Conservation (phyloP, 2,113 vertebrate species). For the Pseudorasbora parva region DNA sequence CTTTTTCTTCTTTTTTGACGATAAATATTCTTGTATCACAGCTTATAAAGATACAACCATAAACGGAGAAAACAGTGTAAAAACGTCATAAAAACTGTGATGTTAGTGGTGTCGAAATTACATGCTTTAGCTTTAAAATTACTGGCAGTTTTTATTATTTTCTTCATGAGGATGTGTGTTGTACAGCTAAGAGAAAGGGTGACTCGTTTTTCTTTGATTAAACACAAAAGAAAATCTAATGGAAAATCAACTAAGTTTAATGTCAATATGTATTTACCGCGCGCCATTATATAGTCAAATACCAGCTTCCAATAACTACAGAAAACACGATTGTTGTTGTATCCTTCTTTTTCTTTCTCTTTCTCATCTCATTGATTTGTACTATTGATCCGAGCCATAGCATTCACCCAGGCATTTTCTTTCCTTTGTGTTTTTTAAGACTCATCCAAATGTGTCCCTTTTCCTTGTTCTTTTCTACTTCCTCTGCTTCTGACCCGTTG, state of each 20-base stretch:
- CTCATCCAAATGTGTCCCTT: constrained; percentile 23
- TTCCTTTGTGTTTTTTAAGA: constrained; percentile 5
- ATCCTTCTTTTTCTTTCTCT: not conserved
- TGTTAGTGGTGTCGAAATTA: not conserved
- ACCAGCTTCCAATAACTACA: not conserved
- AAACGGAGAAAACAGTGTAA: not conserved
- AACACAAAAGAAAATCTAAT: not conserved
- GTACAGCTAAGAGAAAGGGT: not conserved
- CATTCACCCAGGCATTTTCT: constrained; percentile 9
- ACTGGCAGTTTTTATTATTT: not conserved
- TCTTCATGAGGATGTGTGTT: not conserved
- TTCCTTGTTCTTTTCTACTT: constrained; percentile 30
- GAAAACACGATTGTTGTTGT: constrained; percentile 4
- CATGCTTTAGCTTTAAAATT: not conserved
- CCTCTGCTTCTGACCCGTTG: constrained; percentile 34
- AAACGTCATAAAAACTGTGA: not conserved
- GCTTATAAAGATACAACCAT: not conserved
- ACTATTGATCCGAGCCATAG: constrained; percentile 35
- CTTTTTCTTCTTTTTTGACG: not conserved
- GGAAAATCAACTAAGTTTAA: not conserved
- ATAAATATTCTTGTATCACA: not conserved
- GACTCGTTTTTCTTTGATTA: not conserved
- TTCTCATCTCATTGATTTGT: constrained; percentile 42
- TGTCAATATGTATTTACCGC: not conserved
- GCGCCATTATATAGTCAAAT: constrained; percentile 7